Evolutionary conservation across 1,140 invertebrate species (phyloP), one percentile per base, ranked within the genome.

Genomic region (Lordiphosa stackelbergi): DNA sequence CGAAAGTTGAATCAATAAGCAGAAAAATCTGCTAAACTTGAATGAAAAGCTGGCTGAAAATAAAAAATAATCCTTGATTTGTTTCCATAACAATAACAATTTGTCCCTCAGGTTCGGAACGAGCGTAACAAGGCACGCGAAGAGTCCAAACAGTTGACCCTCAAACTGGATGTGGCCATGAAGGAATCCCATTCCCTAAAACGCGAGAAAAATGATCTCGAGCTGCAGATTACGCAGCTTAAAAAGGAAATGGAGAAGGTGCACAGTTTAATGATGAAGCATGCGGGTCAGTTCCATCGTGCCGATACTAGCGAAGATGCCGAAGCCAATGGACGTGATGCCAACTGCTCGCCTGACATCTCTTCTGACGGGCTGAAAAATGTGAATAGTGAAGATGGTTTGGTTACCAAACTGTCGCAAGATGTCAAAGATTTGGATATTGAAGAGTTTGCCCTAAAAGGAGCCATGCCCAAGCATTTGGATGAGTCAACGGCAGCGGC

Each of bases 111-210:
- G 90, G 93, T 95, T 5, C 89, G 95, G 42, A 94, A 93, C 81
- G 95, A 97, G 88, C 90, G 95, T 12, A 96, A 96, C 77, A 94
- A 95, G 88, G 93, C 95, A 0, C 88, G 95, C 35, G 96, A 97
- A 77, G 96, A 98, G 88, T 91, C 93, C 3, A 94, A 97, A 85
- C 91, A 93, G 49, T 86, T 97, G 0, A 91, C 95, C 73, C 90
- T 91, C 12, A 96, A 96, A 88, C 88, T 96, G 47, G 96, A 97
- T 83, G 85, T 91, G 6, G 89, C 93, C 2, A 88, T 93, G 12
- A 96, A 97, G 89, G 96, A 97, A 74, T 89, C 92, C 5, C 91
- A 92, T 53, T 89, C 89, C 1, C 89, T 93, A 24, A 95, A 95
- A 89, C 90, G 94, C 2, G 94, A 96, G 73, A 95, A 93, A 81